phyloP scores from a whole-genome alignment of 2,113 vertebrate genomes.

The Colaptes auratus region DNA sequence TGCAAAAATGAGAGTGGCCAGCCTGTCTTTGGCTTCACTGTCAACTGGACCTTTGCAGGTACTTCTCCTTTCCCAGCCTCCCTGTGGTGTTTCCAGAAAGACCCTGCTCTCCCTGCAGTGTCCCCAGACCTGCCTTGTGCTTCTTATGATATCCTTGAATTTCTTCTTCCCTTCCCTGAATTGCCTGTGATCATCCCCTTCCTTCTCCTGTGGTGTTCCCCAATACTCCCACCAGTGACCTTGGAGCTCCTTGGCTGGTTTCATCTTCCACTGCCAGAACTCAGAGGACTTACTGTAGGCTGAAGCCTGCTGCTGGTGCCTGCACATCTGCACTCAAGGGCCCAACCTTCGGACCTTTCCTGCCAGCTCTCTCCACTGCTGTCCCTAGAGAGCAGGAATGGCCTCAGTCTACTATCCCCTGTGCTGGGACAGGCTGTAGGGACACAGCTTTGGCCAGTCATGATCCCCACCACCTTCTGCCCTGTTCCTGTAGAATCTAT shows the following conservation, averaged over 20 bases:
- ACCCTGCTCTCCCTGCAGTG: fast-evolving
- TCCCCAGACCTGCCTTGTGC: too few relatives aligned
- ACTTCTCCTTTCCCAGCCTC: background rate
- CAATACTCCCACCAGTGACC: background rate
- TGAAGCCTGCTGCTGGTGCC: background rate
- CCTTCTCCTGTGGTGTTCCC: too few relatives aligned
- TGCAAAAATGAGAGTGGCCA: fast-evolving
- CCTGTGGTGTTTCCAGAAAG: fast-evolving
- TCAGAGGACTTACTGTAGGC: background rate
- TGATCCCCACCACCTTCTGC: too few relatives aligned
- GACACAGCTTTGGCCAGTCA: fast-evolving
- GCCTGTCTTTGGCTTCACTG: background rate
- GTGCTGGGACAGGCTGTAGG: background rate
- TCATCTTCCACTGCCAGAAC: background rate
- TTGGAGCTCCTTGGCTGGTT: background rate
- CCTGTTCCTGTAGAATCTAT: fast-evolving
- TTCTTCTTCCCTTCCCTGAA: background rate
- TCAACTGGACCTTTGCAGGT: slow-evolving; percentile 40
- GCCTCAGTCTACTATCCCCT: fast-evolving
- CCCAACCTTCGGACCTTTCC: background rate
- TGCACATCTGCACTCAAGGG: fast-evolving
- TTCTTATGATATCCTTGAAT: too few relatives aligned
- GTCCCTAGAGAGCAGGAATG: background rate
- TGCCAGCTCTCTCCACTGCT: background rate
- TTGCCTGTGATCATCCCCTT: too few relatives aligned